These are phyloP conservation scores for Chrysolina haemoptera DNA, from an alignment of 2,888 invertebrate genomes.

Conservation along the genomic window DNA sequence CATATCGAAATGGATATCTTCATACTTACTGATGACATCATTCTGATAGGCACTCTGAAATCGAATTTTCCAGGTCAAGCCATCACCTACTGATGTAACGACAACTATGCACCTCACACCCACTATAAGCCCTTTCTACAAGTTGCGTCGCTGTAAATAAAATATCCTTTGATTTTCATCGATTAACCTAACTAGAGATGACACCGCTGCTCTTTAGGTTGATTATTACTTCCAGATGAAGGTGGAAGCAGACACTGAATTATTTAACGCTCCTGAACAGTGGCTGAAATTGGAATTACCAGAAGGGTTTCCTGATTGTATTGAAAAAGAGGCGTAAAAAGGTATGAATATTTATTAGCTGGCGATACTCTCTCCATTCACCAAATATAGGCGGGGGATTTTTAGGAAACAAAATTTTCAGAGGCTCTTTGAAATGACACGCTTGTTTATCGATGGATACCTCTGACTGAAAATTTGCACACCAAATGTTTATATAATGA, in stretches of 20 bases:
- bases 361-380: slow-evolving; percentile 9
- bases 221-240: slow-evolving; percentile 14
- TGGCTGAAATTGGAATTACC: slow-evolving; percentile 21
- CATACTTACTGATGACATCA: too few relatives aligned
- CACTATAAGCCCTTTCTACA: too few relatives aligned
- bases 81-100: too few relatives aligned
- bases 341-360: slow-evolving; percentile 19
- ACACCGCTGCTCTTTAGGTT: slow-evolving; percentile 1
- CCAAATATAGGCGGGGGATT: neutral
- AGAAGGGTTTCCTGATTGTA: slow-evolving; percentile 19
- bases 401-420: neutral
- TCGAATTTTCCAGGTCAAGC: too few relatives aligned
- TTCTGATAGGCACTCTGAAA: too few relatives aligned
- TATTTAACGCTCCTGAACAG: neutral
- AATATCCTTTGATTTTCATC: neutral
- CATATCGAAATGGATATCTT: too few relatives aligned
- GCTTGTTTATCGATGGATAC: neutral
- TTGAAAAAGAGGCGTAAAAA: slow-evolving; percentile 19
- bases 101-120: too few relatives aligned
- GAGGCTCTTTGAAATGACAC: neutral
- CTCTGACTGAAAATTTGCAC: too few relatives aligned
- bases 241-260: slow-evolving; percentile 11
- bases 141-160: neutral
- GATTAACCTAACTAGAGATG: neutral
- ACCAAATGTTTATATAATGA: too few relatives aligned